These are phyloP conservation scores for Corvus moneduloides DNA, from an alignment of 2,113 vertebrate genomes.

Conservation along the genomic window DNA sequence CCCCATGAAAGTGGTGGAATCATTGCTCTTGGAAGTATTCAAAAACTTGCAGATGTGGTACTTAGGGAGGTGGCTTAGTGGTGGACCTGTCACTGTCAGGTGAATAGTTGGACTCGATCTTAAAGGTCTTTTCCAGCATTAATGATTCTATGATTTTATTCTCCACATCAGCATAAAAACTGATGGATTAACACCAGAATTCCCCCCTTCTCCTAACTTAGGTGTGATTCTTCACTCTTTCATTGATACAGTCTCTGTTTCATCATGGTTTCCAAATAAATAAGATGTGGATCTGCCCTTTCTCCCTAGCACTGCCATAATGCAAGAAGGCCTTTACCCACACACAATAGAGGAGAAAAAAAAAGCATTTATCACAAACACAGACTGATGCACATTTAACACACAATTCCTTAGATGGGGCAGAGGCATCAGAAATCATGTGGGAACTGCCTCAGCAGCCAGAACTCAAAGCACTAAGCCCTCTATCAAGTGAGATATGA, in stretches of 20 bases:
- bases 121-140: background rate
- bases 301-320: background rate
- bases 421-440: background rate
- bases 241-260: background rate
- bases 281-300: background rate
- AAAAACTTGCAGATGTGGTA: background rate
- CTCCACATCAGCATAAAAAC: background rate
- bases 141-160: background rate
- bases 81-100: background rate
- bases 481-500: background rate
- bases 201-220: background rate
- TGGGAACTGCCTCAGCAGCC: background rate
- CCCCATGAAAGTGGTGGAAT: background rate
- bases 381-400: background rate
- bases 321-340: background rate
- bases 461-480: background rate
- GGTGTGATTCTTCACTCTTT: background rate
- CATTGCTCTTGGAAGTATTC: background rate
- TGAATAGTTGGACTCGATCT: background rate
- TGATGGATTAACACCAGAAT: background rate
- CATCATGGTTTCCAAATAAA: background rate
- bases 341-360: background rate
- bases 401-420: background rate
- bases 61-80: background rate
- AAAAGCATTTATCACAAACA: background rate